Percentiles rank a stretch among this genome's conserved stretches.
Conservation (phyloP, 2,113 vertebrate genomes). For the Tenebrosternarchus preto region DNA sequence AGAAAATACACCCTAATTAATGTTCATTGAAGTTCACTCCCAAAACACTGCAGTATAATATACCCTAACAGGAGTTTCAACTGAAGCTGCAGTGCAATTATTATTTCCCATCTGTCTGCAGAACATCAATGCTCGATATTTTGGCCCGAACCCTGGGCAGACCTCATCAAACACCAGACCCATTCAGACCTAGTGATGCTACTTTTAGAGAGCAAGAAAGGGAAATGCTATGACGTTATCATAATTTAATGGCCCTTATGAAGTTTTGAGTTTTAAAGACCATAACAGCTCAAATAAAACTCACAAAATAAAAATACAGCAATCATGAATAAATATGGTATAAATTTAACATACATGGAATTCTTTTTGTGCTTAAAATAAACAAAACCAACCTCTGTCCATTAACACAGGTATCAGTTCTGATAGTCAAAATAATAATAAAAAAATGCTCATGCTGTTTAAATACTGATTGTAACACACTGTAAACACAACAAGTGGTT, state of each 20-base stretch:
- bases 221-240: not conserved
- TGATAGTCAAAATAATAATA: not conserved
- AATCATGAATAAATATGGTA: not conserved
- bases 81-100: not conserved
- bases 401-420: not conserved
- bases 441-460: not conserved
- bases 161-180: not conserved
- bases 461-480: not conserved
- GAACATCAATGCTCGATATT: not conserved
- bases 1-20: not conserved
- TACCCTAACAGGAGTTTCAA: not conserved
- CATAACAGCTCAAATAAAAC: not conserved
- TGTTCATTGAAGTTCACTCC: not conserved
- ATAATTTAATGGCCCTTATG: not conserved
- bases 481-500: slow-evolving; percentile 3
- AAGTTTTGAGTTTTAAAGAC: not conserved
- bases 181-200: not conserved
- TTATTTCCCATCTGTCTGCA: not conserved
- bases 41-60: not conserved
- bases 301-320: not conserved
- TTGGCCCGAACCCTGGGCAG: not conserved
- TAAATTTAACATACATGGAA: not conserved
- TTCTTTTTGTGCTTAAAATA: not conserved
- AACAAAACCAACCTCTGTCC: not conserved
- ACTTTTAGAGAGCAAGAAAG: not conserved